Evolutionary conservation across 2,888 invertebrate genomes (phyloP), one percentile per base, ranked within the genome.

Genomic region (Ischnura elegans): DNA sequence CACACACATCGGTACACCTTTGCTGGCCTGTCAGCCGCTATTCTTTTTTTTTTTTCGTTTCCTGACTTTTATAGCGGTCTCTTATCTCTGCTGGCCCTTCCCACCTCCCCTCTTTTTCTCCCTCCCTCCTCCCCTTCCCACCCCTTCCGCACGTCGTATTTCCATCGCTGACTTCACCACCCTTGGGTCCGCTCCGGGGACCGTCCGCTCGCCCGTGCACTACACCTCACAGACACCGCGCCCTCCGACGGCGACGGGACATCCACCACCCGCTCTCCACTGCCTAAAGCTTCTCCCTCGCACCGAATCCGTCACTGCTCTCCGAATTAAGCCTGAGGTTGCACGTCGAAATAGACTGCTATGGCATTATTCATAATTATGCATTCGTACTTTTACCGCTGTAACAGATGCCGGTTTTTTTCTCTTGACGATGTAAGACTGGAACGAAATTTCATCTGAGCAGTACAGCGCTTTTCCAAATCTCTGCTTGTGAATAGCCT

Each of bases 61-160:
- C 61, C 61, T 61, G 61, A 61, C 61, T 61, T 61, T 61, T 61
- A 61, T 61, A 61, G 61, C 61, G 61, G 61, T 61, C 61, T 61
- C n/a, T 45, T 45, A 19, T 45, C 87, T 46, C 87, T 2, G 3
- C n/a, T 46, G 10, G 45, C 45, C 46, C n/a, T n/a, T 43, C 3
- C 13, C 25, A 6, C 43, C 2, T 13, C 19, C 21, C 0, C 45
- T 8, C 6, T 25, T n/a, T 87, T 0, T 29, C 45, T 25, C 87
- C 4, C 21, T 21, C 21, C 5, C 45, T 25, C 42, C 43, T 51
- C 16, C 46, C 29, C 16, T 5, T 13, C 16, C 29, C 87, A 8
- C 29, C 19, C 19, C 47, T 29, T 6, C 47, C 29, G 29, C 87
- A 2, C 29, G 36, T 55, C 55, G 25, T 90, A 90, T 55, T 76